phyloP scores from a whole-genome alignment of 2,113 vertebrate genomes.

The Acrocephalus arundinaceus region DNA sequence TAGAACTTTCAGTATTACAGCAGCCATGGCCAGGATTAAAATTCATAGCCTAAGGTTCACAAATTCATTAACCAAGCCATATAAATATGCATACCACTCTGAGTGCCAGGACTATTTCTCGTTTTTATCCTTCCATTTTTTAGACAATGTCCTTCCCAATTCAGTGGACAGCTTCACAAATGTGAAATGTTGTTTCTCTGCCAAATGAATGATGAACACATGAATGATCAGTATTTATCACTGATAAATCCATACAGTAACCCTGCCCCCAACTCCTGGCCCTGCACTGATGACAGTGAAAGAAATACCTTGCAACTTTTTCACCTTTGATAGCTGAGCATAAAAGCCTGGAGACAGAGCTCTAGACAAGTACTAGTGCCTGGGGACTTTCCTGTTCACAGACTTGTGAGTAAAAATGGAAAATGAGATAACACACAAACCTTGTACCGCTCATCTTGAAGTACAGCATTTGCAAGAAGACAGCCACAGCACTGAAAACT shows the following conservation, averaged over 20 bases:
- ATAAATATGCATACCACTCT: neutral
- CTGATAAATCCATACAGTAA: conserved; percentile 23
- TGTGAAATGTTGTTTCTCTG: neutral
- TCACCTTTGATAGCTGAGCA: neutral
- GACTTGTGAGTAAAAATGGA: neutral
- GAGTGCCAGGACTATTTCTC: neutral
- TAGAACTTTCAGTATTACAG: neutral
- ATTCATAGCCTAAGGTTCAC: conserved; percentile 24
- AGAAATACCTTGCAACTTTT: neutral
- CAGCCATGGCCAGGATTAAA: neutral
- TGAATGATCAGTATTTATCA: conserved; percentile 23
- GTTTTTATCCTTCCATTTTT: neutral
- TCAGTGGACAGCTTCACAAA: neutral
- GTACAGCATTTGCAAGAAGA: neutral
- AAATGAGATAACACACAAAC: neutral
- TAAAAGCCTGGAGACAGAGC: neutral
- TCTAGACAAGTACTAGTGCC: neutral
- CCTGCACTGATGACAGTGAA: neutral
- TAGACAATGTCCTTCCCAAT: conserved; percentile 6
- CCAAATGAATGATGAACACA: neutral
- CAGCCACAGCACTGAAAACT: neutral
- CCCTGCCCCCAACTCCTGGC: fast-evolving
- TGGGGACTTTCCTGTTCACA: neutral
- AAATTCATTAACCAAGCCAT: conserved; percentile 28
- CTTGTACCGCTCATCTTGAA: neutral